Conservation (phyloP, 2,888 invertebrate genomes). For the Eretmocerus hayati region DNA sequence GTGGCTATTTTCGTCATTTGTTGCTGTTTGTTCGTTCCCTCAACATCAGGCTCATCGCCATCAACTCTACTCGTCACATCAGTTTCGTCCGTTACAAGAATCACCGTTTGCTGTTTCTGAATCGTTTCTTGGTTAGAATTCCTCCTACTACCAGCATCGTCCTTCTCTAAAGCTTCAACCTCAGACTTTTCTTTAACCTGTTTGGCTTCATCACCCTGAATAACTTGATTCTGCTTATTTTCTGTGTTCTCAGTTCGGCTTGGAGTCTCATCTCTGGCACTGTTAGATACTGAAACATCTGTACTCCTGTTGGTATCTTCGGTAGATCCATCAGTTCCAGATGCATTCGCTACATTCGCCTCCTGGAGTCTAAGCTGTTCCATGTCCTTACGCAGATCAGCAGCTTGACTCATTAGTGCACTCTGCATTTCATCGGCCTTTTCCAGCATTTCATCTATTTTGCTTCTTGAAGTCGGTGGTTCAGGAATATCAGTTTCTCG, state of each 20-base stretch:
- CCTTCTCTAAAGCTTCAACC: not conserved
- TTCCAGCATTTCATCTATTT: constrained; percentile 33
- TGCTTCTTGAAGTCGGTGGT: constrained; percentile 21
- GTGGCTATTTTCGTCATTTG: too few relatives aligned
- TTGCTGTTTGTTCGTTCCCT: too few relatives aligned
- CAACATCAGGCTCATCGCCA: too few relatives aligned
- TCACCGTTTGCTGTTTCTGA: too few relatives aligned
- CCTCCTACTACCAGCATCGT: too few relatives aligned
- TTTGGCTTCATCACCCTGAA: not conserved
- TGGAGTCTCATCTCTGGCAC: not conserved
- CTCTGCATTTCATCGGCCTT: constrained; percentile 32
- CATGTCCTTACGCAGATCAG: constrained; percentile 35
- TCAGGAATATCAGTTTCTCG: constrained; percentile 8
- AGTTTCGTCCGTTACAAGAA: too few relatives aligned
- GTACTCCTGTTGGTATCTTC: not conserved
- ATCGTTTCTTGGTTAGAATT: too few relatives aligned
- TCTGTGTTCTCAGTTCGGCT: not conserved
- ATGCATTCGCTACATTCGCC: not conserved
- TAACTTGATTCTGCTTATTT: not conserved
- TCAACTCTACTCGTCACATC: too few relatives aligned
- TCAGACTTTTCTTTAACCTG: not conserved
- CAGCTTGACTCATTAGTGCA: constrained; percentile 32
- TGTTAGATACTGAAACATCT: not conserved
- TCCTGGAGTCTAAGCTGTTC: constrained; percentile 34
- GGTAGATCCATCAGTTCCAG: not conserved